phyloP scores from a whole-genome alignment of 2,113 vertebrate genomes.

The Lathamus discolor region DNA sequence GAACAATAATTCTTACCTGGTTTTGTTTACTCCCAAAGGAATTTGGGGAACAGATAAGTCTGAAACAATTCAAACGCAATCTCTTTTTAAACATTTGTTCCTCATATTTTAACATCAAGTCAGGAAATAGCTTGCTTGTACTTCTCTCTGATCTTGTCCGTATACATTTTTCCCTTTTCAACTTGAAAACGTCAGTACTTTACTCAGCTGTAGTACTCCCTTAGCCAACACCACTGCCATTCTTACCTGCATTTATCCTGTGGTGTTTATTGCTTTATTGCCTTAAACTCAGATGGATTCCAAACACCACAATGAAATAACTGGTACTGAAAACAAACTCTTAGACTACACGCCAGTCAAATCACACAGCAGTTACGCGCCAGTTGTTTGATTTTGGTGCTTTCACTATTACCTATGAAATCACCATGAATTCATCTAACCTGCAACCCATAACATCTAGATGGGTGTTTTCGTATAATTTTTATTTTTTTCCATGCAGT shows the following conservation, averaged over 20 bases:
- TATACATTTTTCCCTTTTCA: not conserved
- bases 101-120: not conserved
- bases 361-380: not conserved
- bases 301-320: not conserved
- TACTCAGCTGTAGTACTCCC: not conserved
- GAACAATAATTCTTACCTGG: not conserved
- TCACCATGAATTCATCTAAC: not conserved
- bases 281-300: not conserved
- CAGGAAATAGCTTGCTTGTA: not conserved
- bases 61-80: not conserved
- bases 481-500: not conserved
- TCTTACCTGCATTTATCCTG: not conserved
- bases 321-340: not conserved
- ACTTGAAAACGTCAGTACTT: not conserved
- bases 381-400: not conserved
- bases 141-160: not conserved
- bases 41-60: not conserved
- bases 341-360: not conserved
- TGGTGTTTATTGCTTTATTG: not conserved
- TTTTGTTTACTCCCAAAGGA: not conserved
- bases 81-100: not conserved
- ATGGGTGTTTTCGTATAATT: not conserved
- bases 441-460: not conserved
- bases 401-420: not conserved
- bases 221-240: not conserved